Percentiles rank a stretch among this genome's conserved stretches.
These are phyloP conservation scores for Prochilodus magdalenae DNA, from an alignment of 2,113 vertebrate species.

Conservation along the genomic window DNA sequence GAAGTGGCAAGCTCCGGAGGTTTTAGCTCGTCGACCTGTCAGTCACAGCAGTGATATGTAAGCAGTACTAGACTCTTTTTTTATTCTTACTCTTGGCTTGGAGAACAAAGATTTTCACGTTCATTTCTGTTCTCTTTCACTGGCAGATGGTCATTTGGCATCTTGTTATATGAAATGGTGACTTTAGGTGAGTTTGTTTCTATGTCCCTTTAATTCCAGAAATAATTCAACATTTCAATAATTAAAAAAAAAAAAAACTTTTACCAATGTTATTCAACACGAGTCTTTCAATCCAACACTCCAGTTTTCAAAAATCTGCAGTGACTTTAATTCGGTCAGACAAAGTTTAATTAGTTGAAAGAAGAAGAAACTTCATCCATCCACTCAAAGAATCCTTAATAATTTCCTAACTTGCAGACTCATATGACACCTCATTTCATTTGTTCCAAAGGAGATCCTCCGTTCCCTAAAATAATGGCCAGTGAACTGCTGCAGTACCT, in stretches of 20 bases:
- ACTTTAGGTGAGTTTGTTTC: constrained; percentile 82
- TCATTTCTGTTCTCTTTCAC: background rate
- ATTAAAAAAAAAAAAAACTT: no score
- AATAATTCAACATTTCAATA: background rate
- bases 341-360: background rate
- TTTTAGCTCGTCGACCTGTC: constrained; percentile 71
- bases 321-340: background rate
- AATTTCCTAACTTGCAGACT: background rate
- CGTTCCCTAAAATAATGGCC: constrained; percentile 81
- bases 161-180: constrained; percentile 92
- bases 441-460: constrained; percentile 83
- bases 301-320: background rate
- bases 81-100: constrained; percentile 4
- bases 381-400: background rate
- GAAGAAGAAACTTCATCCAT: no score
- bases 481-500: constrained; percentile 84
- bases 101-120: background rate
- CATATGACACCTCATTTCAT: background rate
- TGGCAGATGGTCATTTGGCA: constrained; percentile 92
- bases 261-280: no score
- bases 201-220: background rate
- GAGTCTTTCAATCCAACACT: no score
- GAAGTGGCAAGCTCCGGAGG: constrained; percentile 93
- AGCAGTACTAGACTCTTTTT: constrained; percentile 47
- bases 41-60: constrained; percentile 85